Evolutionary conservation across 2,113 vertebrate genomes (phyloP).

Genomic region (Abramis brama): DNA sequence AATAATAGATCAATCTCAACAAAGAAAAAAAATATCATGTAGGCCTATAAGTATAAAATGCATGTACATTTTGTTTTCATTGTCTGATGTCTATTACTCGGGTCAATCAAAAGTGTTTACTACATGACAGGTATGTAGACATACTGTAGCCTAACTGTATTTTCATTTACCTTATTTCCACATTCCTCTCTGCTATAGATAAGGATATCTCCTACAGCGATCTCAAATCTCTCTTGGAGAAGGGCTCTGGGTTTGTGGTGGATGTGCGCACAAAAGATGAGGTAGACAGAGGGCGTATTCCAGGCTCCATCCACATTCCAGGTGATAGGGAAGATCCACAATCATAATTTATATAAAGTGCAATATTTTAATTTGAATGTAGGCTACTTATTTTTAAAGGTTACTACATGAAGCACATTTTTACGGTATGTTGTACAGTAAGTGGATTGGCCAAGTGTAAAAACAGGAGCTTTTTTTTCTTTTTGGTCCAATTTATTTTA

Average conservation of each 20-base stretch:
- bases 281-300: conserved; percentile 71
- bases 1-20: too few relatives aligned
- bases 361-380: not conserved
- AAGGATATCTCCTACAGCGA: conserved; percentile 71
- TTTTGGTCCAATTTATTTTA: conserved; percentile 51
- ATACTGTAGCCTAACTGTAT: not conserved
- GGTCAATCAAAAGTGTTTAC: not conserved
- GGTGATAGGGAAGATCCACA: conserved; percentile 56
- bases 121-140: not conserved
- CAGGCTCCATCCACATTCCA: conserved; percentile 75
- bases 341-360: not conserved
- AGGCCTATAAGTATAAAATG: not conserved
- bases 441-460: not conserved
- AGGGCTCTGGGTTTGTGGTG: conserved; percentile 68
- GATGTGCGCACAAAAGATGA: conserved; percentile 77
- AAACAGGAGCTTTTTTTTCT: not conserved
- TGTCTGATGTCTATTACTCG: not conserved
- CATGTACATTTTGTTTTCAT: not conserved
- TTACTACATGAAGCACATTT: not conserved
- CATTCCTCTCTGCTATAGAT: conserved; percentile 48
- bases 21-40: too few relatives aligned
- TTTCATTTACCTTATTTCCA: too few relatives aligned
- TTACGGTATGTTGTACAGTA: not conserved
- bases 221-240: conserved; percentile 68
- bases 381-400: not conserved